Evolutionary conservation across 2,797 vertebrate genomes (phyloP), one percentile per base, ranked within the genome.

Genomic region (Danio aesculapii): DNA sequence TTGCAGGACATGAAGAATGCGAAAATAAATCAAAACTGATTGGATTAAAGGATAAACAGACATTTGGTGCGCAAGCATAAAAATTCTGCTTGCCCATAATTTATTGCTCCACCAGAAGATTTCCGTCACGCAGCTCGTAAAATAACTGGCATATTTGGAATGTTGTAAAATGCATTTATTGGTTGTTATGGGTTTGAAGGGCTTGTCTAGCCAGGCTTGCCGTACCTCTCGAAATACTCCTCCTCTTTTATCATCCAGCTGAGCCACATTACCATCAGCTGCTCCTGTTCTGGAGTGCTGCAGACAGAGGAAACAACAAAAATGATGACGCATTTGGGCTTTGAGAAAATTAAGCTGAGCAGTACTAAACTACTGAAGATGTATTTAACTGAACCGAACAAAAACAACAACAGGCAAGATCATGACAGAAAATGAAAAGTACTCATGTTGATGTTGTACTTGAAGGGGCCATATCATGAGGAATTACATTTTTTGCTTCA

Each of bases 181-280:
- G 61, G 62, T 58, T 59, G 46, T 74, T 58, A 74, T 8, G 61
- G 5, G 78, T 74, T 79, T 81, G 50, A 74, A 74, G 69, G 49
- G 70, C 52, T 73, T 68, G 43, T 52, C 16, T n/a, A 67, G 53
- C 21, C 11, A 67, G 13, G 58, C 53, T 16, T 50, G 39, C 12
- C 87, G 88, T 89, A 99, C 98, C 98, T 99, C 88, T 99, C 98
- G 90, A 99, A 99, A 91, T 99, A 99, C 76, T 98, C 98, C 88
- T 99, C 98, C 85, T 99, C 98, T 90, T 99, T 99, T 91, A 99
- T 99, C 98, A 99, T 99, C 98, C 98, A 99, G 52, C 97, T 99
- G 46, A 99, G 94, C 98, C 98, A 99, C 91, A 98, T 97, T 47
- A 99, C 96, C 96, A 98, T 99, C 75, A 99, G 92, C 46, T 99